Conservation (phyloP, 2,888 invertebrate species). For the Agrotis exclamationis region DNA sequence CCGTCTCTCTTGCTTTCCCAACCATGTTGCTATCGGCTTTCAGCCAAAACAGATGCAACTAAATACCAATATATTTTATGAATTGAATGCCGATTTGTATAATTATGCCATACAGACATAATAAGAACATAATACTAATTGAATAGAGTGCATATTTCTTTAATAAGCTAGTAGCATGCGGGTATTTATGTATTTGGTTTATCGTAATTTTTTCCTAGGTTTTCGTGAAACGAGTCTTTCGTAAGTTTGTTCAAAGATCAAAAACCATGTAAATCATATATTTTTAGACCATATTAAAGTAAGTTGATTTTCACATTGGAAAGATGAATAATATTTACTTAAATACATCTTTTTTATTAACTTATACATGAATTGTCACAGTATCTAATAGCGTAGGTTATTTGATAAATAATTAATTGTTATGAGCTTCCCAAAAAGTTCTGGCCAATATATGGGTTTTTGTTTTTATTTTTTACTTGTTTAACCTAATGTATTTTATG, state of each 20-base stretch:
- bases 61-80: background rate
- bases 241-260: too few relatives aligned
- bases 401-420: slow-evolving; percentile 3
- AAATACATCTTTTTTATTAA: background rate
- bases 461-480: too few relatives aligned
- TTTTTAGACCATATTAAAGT: too few relatives aligned
- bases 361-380: too few relatives aligned
- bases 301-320: background rate
- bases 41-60: background rate
- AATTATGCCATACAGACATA: background rate
- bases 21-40: background rate
- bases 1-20: too few relatives aligned
- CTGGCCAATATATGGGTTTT: too few relatives aligned
- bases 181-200: slow-evolving; percentile 17
- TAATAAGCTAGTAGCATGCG: slow-evolving; percentile 28
- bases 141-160: slow-evolving; percentile 8
- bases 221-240: too few relatives aligned
- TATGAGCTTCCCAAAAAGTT: background rate
- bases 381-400: too few relatives aligned
- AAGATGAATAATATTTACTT: too few relatives aligned
- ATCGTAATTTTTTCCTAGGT: slow-evolving; percentile 7
- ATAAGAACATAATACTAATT: slow-evolving; percentile 25
- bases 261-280: too few relatives aligned
- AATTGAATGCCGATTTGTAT: background rate
- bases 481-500: too few relatives aligned